Evolutionary conservation across 2,797 vertebrate genomes (phyloP), one percentile per base, ranked within the genome.

Genomic region (Sebastes steindachneri): DNA sequence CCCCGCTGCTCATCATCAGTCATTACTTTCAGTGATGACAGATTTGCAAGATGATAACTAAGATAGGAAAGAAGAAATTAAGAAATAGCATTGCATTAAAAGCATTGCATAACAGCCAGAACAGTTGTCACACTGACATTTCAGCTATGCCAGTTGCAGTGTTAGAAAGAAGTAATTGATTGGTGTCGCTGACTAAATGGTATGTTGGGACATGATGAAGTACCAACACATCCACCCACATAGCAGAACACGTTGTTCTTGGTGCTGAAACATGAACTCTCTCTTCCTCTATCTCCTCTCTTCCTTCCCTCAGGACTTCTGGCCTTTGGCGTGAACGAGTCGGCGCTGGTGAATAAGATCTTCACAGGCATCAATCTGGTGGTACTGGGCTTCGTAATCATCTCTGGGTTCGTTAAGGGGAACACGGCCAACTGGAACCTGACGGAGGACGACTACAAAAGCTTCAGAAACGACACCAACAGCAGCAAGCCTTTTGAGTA

Each of bases 261-360:
- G 66, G 37, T 63, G 69, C 25, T 81, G 74, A 83, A 63, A 62
- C 66, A 9, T 85, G 48, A 79, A 45, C 65, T 28, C 9, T 63
- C 29, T 65, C 33, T 11, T 31, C n/a, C 21, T 19, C 37, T 5
- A 2, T 33, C 31, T 59, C 68, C 48, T 73, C 55, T 33, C 48
- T 59, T 26, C 8, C 25, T 58, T 15, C 58, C 53, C 28, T 35
- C 86, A 96, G 96, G 95, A 29, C 94, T 99, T 80, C 95, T 99
- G 91, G 97, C 98, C 28, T 96, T 99, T 4, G 98, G 98, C 0
- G 98, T 98, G 74, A 98, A 96, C 0, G 98, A 99, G 90, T 99
- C 98, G 0, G 98, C 98, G 4, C 89, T 99, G 2, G 97, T 99
- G 67, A 99, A 97, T 86, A 99, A 99, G 93, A 96, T 99, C 90